Conservation (phyloP, 2,888 invertebrate species). For the Alentia gelatinosa region DNA sequence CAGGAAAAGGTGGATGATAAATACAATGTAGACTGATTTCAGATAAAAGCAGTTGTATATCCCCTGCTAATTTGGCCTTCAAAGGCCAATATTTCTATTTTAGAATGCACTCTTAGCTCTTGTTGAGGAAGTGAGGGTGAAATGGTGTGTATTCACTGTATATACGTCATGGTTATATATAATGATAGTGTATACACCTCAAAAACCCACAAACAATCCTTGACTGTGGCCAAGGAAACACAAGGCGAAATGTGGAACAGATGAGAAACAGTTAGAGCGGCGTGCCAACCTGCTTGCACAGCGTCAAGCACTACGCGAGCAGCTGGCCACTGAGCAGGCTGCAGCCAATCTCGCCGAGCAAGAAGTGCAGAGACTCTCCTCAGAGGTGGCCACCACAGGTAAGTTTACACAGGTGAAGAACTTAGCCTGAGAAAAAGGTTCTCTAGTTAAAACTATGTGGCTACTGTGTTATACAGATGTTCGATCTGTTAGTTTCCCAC, state of each 20-base stretch:
- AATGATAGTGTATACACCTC: neutral
- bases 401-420: no score
- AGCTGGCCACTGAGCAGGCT: neutral
- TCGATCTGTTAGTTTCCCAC: no score
- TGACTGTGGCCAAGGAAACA: neutral
- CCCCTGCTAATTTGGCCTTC: neutral
- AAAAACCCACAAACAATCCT: neutral
- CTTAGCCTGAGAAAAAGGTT: no score
- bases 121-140: neutral
- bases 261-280: conserved; percentile 6
- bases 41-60: no score
- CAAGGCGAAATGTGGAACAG: neutral
- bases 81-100: neutral
- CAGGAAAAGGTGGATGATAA: no score
- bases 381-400: conserved; percentile 34
- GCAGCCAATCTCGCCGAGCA: neutral
- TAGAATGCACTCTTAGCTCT: neutral
- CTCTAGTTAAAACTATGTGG: no score
- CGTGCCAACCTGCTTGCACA: neutral
- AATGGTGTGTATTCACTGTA: neutral
- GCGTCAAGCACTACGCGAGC: neutral
- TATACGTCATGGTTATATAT: neutral
- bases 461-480: no score
- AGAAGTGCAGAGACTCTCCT: neutral
- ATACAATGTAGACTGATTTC: no score